Percentiles rank a stretch among this genome's conserved stretches.
Conservation (phyloP, 2,888 invertebrate genomes). For the Cynaeus angustus region DNA sequence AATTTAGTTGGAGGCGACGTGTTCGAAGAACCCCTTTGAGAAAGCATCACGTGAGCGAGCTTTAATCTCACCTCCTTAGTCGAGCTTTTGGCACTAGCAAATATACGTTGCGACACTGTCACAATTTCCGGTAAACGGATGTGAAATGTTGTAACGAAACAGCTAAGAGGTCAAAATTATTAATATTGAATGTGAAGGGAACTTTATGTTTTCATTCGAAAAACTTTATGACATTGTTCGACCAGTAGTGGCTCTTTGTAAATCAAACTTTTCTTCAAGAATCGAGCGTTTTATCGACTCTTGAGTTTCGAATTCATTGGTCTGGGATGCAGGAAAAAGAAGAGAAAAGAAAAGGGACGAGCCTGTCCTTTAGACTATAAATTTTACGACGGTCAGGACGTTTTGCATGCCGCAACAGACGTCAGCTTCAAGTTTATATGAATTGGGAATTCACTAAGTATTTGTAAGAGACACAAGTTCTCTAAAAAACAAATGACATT, state of each 20-base stretch:
- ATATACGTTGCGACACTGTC: too few species aligned
- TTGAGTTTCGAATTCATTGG: constrained; percentile 18
- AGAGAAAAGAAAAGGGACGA: not conserved
- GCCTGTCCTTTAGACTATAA: constrained; percentile 2
- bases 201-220: too few species aligned
- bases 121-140: too few species aligned
- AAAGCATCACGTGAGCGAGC: constrained; percentile 9
- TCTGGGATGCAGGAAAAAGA: not conserved
- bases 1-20: constrained; percentile 19
- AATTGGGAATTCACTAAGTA: too few species aligned
- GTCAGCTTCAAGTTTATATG: too few species aligned
- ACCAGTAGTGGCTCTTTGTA: constrained; percentile 8
- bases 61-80: not conserved
- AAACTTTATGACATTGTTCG: constrained; percentile 6
- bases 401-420: constrained; percentile 4
- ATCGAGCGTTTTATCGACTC: constrained; percentile 19
- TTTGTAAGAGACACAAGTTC: too few species aligned
- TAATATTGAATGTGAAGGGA: too few species aligned
- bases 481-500: too few species aligned
- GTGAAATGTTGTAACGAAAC: too few species aligned
- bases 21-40: not conserved
- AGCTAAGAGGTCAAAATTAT: too few species aligned
- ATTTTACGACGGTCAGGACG: constrained; percentile 22
- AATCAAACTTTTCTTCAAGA: constrained; percentile 21
- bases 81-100: too few species aligned